Evolutionary conservation across 2,113 vertebrate genomes (phyloP).

Genomic region (Poeciliopsis prolifica): DNA sequence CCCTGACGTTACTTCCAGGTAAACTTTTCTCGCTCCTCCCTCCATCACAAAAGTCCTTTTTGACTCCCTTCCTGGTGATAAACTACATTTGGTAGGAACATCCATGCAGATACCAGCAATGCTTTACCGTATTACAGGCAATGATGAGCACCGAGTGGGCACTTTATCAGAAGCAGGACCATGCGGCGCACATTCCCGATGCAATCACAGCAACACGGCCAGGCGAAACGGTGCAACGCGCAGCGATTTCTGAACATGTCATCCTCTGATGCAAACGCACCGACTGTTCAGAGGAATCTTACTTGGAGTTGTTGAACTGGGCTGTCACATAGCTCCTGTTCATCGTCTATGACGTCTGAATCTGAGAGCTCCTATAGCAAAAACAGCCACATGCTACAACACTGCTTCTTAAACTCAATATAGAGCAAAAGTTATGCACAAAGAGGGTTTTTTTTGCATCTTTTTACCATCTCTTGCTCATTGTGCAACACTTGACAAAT

Average conservation of each 20-base stretch:
- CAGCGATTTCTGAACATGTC: constrained; percentile 35
- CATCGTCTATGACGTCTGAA: constrained; percentile 68
- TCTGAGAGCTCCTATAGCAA: constrained; percentile 72
- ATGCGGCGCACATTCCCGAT: constrained; percentile 38
- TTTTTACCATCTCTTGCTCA: no score
- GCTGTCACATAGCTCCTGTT: constrained; percentile 57
- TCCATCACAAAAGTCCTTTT: constrained; percentile 27
- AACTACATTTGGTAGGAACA: not conserved
- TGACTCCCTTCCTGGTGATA: not conserved
- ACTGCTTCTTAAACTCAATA: not conserved
- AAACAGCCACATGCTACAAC: constrained; percentile 46
- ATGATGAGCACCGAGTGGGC: constrained; percentile 29
- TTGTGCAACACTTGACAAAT: no score
- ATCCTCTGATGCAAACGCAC: not conserved
- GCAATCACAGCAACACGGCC: constrained; percentile 27
- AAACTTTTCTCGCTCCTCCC: not conserved
- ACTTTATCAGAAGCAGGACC: constrained; percentile 34
- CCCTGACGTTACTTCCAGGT: not conserved
- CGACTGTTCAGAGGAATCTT: constrained; percentile 50
- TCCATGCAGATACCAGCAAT: constrained; percentile 10
- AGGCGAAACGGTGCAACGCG: constrained; percentile 14
- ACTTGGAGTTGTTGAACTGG: constrained; percentile 69
- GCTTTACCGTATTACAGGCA: constrained; percentile 9
- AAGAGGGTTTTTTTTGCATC: no score
- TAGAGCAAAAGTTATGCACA: no score